Evolutionary conservation across 2,113 vertebrate species (phyloP).

Genomic region (Pogona vitticeps): DNA sequence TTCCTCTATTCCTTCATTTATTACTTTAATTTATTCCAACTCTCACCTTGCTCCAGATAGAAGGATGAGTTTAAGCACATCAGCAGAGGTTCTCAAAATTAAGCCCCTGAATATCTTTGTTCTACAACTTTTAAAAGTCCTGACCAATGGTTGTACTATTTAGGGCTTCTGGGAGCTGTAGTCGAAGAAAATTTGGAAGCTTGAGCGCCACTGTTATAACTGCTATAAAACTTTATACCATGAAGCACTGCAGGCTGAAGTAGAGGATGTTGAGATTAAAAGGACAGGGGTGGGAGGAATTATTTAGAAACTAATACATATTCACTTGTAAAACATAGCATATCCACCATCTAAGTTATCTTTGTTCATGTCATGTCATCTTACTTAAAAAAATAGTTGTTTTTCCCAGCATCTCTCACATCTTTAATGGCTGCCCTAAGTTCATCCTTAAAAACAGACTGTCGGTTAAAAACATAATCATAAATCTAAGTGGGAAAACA

Average conservation of each 20-base stretch:
- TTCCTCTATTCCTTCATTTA: too few species aligned
- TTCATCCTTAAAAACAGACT: conserved; percentile 69
- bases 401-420: conserved; percentile 28
- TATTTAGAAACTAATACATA: conserved; percentile 45
- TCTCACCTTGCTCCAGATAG: too few species aligned
- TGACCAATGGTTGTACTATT: too few species aligned
- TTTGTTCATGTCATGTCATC: conserved; percentile 44
- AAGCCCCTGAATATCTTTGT: too few species aligned
- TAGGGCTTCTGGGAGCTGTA: too few species aligned
- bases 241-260: not conserved
- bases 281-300: not conserved
- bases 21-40: too few species aligned
- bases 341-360: conserved; percentile 45
- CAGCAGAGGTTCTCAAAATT: too few species aligned
- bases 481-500: conserved; percentile 53
- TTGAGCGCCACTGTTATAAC: too few species aligned
- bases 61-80: too few species aligned
- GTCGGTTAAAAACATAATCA: conserved; percentile 51
- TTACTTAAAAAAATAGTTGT: conserved; percentile 24
- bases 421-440: conserved; percentile 47
- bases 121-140: too few species aligned
- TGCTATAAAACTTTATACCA: not conserved
- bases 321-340: conserved; percentile 52
- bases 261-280: not conserved
- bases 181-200: too few species aligned